Base-by-base conservation (phyloP, 2,797 vertebrate genomes). In the Sebastes vulpes region DNA sequence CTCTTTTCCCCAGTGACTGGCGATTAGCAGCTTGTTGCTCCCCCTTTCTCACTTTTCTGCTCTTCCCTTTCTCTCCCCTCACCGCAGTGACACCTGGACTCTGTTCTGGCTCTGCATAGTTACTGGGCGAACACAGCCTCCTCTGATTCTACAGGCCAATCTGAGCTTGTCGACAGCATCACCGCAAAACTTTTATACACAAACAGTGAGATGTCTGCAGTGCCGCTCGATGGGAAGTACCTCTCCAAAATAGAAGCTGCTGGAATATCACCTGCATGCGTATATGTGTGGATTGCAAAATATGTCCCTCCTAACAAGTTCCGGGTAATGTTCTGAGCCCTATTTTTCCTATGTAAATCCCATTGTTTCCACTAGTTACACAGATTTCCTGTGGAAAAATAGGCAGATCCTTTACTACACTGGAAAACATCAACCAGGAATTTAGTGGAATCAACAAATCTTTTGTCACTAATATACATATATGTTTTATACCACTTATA, bases 201-300 rank as follows among this genome's bases (percentile, higher is more conserved):
- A 92, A 94, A 94, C 92, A 90, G 88, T 79, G 90, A 92, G 90
- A 92, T 88, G 80, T 89, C 89, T 87, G 6, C 83, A 46, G 69
- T 77, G 75, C 67, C 25, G 29, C 72, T 31, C 35, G 14, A 73
- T 80, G 75, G 86, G 83, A 81, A 80, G 66, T 63, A 56, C 32
- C 18, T 48, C 69, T 90, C 87, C 29, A 79, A 92, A 94, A 94
- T 90, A 94, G 93, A 93, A 83, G 81, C 83, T 66, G 75, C 35
- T 88, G 86, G 83, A 91, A 81, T 90, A 78, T 90, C 86, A 84
- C 83, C 73, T 89, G 76, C 42, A 68, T 91, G 84, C 65, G 48
- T 77, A 16, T 81, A 72, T 88, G 76, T 82, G 46, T 69, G 88
- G 85, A 82, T 60, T 28, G 48, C 23, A 74, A 74, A 80, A 61